Evolutionary conservation across 2,888 invertebrate genomes (phyloP).

Genomic region (Torymus aiolomorphi): DNA sequence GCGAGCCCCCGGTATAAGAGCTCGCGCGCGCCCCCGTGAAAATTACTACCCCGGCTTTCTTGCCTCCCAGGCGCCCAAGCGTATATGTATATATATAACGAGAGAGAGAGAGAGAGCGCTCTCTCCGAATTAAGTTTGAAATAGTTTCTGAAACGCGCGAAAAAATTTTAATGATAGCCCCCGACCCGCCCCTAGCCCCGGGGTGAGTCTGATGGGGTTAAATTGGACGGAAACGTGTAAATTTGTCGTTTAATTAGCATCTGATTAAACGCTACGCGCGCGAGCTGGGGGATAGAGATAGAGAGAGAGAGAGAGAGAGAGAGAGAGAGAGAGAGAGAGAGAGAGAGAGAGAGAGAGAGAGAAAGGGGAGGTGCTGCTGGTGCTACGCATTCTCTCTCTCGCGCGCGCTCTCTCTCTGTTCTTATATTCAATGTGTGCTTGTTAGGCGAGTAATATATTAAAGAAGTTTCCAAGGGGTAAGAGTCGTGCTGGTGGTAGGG

Average conservation of each 20-base stretch:
- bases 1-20: conserved; percentile 34
- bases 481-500: too few species aligned
- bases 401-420: too few species aligned
- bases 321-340: too few species aligned
- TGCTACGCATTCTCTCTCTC: too few species aligned
- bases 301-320: too few species aligned
- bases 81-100: not conserved
- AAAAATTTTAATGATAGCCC: conserved; percentile 53
- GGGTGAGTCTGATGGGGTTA: not conserved
- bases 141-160: conserved; percentile 45
- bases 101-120: too few species aligned
- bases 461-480: too few species aligned
- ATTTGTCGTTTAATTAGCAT: conserved; percentile 45
- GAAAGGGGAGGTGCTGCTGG: too few species aligned
- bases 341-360: too few species aligned
- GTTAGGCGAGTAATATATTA: too few species aligned
- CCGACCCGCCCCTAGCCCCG: not conserved
- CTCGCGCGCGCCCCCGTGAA: conserved; percentile 34
- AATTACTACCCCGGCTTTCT: conserved; percentile 57
- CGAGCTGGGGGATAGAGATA: not conserved
- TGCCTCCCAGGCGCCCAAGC: not conserved
- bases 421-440: too few species aligned
- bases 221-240: conserved; percentile 44
- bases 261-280: conserved; percentile 26
- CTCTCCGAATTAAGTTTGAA: conserved; percentile 51